These are phyloP conservation scores for Drosophila affinis DNA, from an alignment of 2,888 invertebrate genomes.

Conservation along the genomic window DNA sequence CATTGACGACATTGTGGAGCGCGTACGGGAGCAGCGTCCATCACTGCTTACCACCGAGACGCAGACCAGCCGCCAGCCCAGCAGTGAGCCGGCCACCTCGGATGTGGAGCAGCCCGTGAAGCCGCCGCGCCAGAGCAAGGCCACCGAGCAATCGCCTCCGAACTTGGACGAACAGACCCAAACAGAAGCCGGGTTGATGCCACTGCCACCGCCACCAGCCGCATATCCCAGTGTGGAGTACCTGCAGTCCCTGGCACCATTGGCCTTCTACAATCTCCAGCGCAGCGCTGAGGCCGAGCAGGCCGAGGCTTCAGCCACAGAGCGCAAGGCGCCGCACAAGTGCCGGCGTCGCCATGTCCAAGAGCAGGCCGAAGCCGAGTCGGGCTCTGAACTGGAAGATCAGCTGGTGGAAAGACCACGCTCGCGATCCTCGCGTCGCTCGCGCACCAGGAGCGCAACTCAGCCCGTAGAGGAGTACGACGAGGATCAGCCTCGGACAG, in stretches of 20 bases:
- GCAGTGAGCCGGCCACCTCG: conserved; percentile 65
- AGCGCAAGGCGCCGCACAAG: conserved; percentile 82
- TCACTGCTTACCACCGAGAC: conserved; percentile 83
- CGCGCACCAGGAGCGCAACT: conserved; percentile 79
- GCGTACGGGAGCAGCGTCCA: conserved; percentile 81
- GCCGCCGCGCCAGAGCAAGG: conserved; percentile 73
- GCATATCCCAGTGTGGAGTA: conserved; percentile 84
- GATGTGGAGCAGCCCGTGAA: conserved; percentile 73
- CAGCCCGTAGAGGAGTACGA: conserved; percentile 82
- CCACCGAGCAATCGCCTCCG: conserved; percentile 40
- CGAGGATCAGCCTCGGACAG: conserved; percentile 86
- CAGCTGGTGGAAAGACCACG: conserved; percentile 85
- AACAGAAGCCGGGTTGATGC: conserved; percentile 83
- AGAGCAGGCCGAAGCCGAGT: conserved; percentile 57
- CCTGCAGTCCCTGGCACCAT: conserved; percentile 85
- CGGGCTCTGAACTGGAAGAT: conserved; percentile 82
- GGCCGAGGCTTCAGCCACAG: conserved; percentile 72
- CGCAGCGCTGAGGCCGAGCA: conserved; percentile 82
- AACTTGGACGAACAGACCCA: conserved; percentile 81
- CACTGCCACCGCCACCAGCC: conserved; percentile 84
- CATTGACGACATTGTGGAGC: conserved; percentile 87
- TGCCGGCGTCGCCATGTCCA: conserved; percentile 85
- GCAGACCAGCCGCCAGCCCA: conserved; percentile 80
- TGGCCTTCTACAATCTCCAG: conserved; percentile 84
- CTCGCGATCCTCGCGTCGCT: conserved; percentile 82